Conservation (phyloP, 2,797 vertebrate genomes). For the Clarias fuscus region DNA sequence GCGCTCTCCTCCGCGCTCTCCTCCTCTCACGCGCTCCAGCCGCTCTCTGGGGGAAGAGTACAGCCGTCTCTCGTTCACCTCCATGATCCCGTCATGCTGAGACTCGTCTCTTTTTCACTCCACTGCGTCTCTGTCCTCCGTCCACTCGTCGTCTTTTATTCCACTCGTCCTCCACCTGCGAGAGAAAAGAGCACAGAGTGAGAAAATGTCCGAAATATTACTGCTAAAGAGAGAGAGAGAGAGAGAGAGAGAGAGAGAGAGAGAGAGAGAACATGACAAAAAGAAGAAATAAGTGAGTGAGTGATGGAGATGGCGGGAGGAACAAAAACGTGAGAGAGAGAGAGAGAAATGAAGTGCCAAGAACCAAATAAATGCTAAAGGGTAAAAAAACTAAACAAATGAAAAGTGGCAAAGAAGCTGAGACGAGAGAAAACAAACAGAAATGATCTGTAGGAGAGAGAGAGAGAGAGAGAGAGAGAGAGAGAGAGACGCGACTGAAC, state of each 20-base stretch:
- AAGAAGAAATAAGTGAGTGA: not conserved
- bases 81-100: slow-evolving; percentile 96
- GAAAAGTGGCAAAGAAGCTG: not conserved
- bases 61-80: slow-evolving; percentile 97
- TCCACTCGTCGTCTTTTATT: slow-evolving; percentile 13
- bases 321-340: not conserved
- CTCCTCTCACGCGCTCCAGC: slow-evolving; percentile 82
- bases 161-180: slow-evolving; percentile 26
- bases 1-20: slow-evolving; percentile 55
- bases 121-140: slow-evolving; percentile 14
- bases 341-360: not conserved
- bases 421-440: not conserved
- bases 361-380: not conserved
- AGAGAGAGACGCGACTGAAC: not conserved
- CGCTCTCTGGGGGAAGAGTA: slow-evolving; percentile 97
- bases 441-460: too few relatives aligned
- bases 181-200: not conserved
- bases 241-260: not conserved
- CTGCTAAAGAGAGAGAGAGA: not conserved
- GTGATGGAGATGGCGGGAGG: not conserved
- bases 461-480: too few relatives aligned
- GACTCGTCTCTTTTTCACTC: slow-evolving; percentile 55
- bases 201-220: not conserved
- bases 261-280: not conserved
- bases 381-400: not conserved